Percentiles rank a stretch among this genome's conserved stretches.
phyloP scores from a whole-genome alignment of 2,113 vertebrate genomes.

The Bungarus multicinctus region DNA sequence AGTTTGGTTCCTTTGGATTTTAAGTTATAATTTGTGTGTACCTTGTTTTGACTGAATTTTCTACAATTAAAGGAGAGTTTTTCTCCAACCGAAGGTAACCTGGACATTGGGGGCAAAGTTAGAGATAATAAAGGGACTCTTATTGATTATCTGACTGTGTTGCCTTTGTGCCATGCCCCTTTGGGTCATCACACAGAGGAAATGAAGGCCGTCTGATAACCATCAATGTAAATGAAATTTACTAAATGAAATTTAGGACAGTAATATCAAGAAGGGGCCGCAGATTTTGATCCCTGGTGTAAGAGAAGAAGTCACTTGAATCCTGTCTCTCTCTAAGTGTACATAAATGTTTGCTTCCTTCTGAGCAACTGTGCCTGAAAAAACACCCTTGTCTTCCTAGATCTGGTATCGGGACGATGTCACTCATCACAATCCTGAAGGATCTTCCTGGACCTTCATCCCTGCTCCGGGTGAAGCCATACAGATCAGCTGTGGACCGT shows the following conservation, averaged over 20 bases:
- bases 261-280: neutral
- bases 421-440: slow-evolving; percentile 87
- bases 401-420: slow-evolving; percentile 92
- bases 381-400: slow-evolving; percentile 57
- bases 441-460: slow-evolving; percentile 83
- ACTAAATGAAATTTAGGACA: neutral
- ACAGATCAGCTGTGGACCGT: slow-evolving; percentile 92
- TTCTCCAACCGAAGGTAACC: too few species aligned
- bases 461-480: slow-evolving; percentile 87
- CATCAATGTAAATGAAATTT: too few species aligned
- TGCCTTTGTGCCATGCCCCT: too few species aligned
- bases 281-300: neutral
- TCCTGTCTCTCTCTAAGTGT: neutral
- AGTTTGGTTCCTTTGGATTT: too few species aligned
- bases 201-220: neutral
- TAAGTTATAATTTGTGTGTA: too few species aligned
- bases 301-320: neutral
- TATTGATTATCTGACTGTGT: too few species aligned
- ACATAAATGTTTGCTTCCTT: neutral
- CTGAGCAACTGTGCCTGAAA: neutral
- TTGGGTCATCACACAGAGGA: neutral
- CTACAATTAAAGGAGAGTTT: too few species aligned
- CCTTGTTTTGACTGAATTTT: too few species aligned
- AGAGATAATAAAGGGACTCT: too few species aligned
- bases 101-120: too few species aligned